Conservation (phyloP, 2,888 invertebrate species). For the Cataglyphis albicans region DNA sequence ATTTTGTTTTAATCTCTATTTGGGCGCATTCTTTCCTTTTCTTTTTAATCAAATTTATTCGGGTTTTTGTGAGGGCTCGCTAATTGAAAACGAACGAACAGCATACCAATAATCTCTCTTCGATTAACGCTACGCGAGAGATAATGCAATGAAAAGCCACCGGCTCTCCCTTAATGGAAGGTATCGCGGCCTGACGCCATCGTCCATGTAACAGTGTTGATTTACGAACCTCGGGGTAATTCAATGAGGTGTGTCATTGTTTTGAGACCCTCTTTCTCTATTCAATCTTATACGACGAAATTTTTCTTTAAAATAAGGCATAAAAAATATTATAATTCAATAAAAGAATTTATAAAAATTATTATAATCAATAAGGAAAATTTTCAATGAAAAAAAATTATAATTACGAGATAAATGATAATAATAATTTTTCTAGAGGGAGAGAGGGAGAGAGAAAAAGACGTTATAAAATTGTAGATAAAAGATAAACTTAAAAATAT, state of each 20-base stretch:
- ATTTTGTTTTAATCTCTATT: constrained; percentile 3
- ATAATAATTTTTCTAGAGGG: neutral
- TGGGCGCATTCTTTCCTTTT: neutral
- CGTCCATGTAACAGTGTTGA: neutral
- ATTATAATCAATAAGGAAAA: neutral
- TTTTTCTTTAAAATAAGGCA: neutral
- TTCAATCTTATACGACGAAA: neutral
- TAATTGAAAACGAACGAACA: constrained; percentile 22
- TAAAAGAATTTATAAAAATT: neutral
- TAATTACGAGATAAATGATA: neutral
- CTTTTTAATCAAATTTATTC: neutral
- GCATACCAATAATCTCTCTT: constrained; percentile 5
- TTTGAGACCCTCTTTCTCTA: neutral
- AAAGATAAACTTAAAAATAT: neutral
- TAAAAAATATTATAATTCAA: neutral
- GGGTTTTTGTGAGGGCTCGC: neutral
- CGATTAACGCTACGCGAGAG: constrained; percentile 8
- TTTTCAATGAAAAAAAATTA: neutral
- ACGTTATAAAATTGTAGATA: neutral
- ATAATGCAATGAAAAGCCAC: constrained; percentile 25
- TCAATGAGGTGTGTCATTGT: neutral
- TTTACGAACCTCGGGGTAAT: neutral
- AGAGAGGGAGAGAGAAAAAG: neutral
- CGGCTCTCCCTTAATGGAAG: constrained; percentile 16
- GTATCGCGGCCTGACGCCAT: constrained; percentile 1